Evolutionary conservation across 2,888 invertebrate genomes (phyloP).

Genomic region (Cerceris ruficornis): DNA sequence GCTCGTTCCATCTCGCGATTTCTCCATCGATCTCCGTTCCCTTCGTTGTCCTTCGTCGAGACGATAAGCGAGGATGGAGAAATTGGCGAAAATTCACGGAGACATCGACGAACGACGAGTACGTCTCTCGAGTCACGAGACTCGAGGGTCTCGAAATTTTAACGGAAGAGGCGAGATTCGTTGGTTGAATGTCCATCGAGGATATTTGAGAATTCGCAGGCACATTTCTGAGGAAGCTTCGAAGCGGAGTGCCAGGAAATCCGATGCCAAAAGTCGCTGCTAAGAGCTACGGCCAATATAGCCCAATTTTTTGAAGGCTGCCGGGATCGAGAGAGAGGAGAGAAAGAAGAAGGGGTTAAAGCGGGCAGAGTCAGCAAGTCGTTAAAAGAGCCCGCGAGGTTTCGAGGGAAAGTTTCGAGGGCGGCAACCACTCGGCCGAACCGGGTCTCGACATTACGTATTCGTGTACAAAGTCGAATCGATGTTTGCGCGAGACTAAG

Average conservation of each 20-base stretch:
- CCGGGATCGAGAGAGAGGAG: neutral
- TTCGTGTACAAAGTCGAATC: conserved; percentile 63
- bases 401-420: conserved; percentile 38
- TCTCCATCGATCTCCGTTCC: too few relatives aligned
- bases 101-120: too few relatives aligned
- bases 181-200: neutral
- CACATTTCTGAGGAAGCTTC: neutral
- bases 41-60: too few relatives aligned
- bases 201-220: neutral
- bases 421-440: conserved; percentile 28
- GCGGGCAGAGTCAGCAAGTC: conserved; percentile 30
- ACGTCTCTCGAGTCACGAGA: too few relatives aligned
- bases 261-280: neutral
- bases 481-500: conserved; percentile 70
- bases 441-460: conserved; percentile 45
- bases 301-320: neutral
- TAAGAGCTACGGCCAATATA: neutral
- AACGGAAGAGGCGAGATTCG: neutral
- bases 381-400: conserved; percentile 36
- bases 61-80: too few relatives aligned
- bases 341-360: conserved; percentile 1
- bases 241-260: neutral
- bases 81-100: too few relatives aligned
- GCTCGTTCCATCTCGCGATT: too few relatives aligned
- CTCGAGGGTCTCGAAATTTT: neutral